Conservation (phyloP, 2,113 vertebrate genomes). For the Parotia lawesii region DNA sequence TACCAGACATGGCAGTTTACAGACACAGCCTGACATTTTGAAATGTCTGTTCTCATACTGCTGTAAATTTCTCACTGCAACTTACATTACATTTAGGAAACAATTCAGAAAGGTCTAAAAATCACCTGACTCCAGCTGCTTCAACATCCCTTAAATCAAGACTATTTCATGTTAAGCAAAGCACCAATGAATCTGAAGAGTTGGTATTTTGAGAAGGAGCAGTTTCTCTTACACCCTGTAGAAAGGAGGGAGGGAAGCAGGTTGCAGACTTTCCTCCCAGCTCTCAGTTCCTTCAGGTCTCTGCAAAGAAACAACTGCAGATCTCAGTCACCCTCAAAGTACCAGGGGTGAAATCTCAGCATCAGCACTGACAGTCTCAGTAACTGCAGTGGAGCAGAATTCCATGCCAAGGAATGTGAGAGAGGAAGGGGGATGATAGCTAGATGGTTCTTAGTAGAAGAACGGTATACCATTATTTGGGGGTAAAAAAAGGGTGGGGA, state of each 20-base stretch:
- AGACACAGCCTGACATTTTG: slow-evolving; percentile 25
- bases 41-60: slow-evolving; percentile 28
- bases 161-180: slow-evolving; percentile 22
- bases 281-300: not conserved
- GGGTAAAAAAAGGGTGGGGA: not conserved
- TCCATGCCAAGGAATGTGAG: not conserved
- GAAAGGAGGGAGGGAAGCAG: not conserved
- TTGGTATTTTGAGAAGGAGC: slow-evolving; percentile 2
- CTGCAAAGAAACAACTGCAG: not conserved
- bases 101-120: slow-evolving; percentile 51
- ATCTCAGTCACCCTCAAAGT: not conserved
- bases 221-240: not conserved
- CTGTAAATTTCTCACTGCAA: slow-evolving; percentile 47
- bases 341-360: not conserved
- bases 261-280: not conserved
- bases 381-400: not conserved
- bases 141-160: slow-evolving; percentile 41
- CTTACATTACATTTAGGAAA: slow-evolving; percentile 40
- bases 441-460: not conserved
- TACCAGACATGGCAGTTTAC: slow-evolving; percentile 20
- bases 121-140: slow-evolving; percentile 46
- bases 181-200: slow-evolving; percentile 17
- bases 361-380: not conserved
- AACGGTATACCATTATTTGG: not conserved
- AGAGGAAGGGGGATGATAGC: not conserved